Evolutionary conservation across 2,797 vertebrate species (phyloP), one percentile per base, ranked within the genome.

Genomic region (Hyperoplus lanceolatus): DNA sequence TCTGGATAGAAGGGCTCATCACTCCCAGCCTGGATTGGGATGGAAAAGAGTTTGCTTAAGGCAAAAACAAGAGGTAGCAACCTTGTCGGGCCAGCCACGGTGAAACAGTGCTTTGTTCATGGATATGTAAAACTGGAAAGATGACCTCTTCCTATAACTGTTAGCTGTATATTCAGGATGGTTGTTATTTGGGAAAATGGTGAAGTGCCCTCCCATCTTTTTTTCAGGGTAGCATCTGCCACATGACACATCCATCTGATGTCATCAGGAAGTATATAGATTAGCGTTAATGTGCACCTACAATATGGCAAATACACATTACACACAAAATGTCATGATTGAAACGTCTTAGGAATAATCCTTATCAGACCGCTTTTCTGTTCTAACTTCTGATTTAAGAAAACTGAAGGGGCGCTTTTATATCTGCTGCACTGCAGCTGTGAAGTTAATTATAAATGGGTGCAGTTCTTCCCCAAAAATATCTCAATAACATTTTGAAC

Each of bases 361-460:
- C 96, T 95, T 95, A 97, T 95, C 96, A 94, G 82, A 57, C 95
- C 92, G 94, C 90, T 94, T 88, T 94, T 94, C 93, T 94, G 92
- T 93, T 93, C 91, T 87, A 95, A 94, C 95, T 95, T 97, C 96
- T 93, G 94, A 94, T 94, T 92, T 91, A 85, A 82, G 79, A 82
- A 92, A 92, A 94, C 88, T 91, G 86, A 89, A 89, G 87, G 83
- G 82, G 76, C 65, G 88, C 57, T 68, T 89, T 93, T 92, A 90
- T 97, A 94, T 93, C 93, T 88, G 93, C 94, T 94, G 94, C 94
- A 92, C 93, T 79, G 81, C 92, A 95, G 94, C 94, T 96, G 96
- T 89, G 88, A 91, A 85, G 93, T 95, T 97, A 97, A 97, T 97
- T 96, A 95, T 95, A 96, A 96, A 96, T 96, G 94, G 96, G 96